Percentiles rank a stretch among this genome's conserved stretches.
Evolutionary conservation across 2,888 invertebrate species (phyloP).

Genomic region (Nomada goodeniana): DNA sequence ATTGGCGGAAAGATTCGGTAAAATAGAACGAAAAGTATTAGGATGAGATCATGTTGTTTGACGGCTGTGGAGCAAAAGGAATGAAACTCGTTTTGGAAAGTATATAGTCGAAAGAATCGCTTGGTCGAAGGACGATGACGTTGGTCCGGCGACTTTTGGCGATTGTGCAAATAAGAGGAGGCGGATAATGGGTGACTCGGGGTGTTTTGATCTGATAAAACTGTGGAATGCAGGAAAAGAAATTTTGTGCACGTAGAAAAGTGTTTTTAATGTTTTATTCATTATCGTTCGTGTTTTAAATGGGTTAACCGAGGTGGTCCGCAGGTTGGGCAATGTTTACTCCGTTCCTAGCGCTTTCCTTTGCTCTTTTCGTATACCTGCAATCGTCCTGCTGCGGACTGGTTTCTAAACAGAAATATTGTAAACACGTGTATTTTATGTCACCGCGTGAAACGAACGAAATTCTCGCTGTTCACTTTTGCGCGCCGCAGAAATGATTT

Average conservation of each 20-base stretch:
- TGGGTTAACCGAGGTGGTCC: too few relatives aligned
- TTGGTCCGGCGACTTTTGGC: background rate
- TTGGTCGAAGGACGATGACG: conserved; percentile 6
- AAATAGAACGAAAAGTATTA: conserved; percentile 23
- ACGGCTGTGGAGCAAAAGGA: conserved; percentile 13
- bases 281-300: too few relatives aligned
- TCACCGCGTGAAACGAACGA: too few relatives aligned
- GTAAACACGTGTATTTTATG: too few relatives aligned
- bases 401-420: too few relatives aligned
- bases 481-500: background rate
- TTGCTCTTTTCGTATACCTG: too few relatives aligned
- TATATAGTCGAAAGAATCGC: background rate
- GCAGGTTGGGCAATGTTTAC: too few relatives aligned
- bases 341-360: too few relatives aligned
- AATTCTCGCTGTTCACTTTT: too few relatives aligned
- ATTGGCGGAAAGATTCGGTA: conserved; percentile 1
- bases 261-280: too few relatives aligned
- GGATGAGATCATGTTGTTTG: conserved; percentile 9
- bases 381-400: too few relatives aligned
- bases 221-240: background rate
- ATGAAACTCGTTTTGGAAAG: conserved; percentile 32
- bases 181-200: background rate
- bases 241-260: background rate
- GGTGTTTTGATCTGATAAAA: background rate
- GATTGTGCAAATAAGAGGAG: background rate